phyloP scores from a whole-genome alignment of 2,888 invertebrate species.

The Bellardia pandia region DNA sequence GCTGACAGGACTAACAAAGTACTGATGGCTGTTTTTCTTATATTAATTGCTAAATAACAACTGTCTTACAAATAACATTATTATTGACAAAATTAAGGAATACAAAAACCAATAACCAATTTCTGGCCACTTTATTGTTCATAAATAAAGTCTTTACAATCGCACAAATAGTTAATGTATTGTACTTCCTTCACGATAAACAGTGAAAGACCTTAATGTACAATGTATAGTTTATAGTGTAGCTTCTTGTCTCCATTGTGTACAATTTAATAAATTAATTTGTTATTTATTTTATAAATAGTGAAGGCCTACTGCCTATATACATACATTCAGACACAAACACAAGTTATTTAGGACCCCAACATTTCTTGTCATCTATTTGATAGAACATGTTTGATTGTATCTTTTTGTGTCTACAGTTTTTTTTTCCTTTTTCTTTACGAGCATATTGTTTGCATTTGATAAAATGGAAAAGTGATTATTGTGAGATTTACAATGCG shows the following conservation, averaged over 20 bases:
- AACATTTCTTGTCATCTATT: conserved; percentile 9
- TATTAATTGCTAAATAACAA: neutral
- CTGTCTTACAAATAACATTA: neutral
- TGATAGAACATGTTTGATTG: conserved; percentile 29
- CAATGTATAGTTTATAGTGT: neutral
- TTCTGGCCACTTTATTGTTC: conserved; percentile 34
- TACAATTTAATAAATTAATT: conserved; percentile 61
- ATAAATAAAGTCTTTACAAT: neutral
- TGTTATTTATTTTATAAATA: conserved; percentile 29
- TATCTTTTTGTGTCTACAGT: conserved; percentile 1
- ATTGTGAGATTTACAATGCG: conserved; percentile 62
- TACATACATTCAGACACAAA: neutral
- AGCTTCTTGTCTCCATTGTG: conserved; percentile 31
- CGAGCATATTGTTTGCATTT: neutral
- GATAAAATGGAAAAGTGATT: conserved; percentile 31
- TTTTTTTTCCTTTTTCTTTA: too few species aligned
- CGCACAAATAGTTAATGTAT: conserved; percentile 28
- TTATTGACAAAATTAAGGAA: neutral
- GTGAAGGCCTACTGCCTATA: neutral
- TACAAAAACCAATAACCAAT: neutral
- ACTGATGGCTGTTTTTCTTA: too few species aligned
- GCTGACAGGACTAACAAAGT: too few species aligned
- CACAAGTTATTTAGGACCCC: conserved; percentile 19
- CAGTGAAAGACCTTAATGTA: conserved; percentile 13
- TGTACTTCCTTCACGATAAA: conserved; percentile 31